Conservation (phyloP, 2,113 vertebrate genomes). For the Pycnonotus jocosus region DNA sequence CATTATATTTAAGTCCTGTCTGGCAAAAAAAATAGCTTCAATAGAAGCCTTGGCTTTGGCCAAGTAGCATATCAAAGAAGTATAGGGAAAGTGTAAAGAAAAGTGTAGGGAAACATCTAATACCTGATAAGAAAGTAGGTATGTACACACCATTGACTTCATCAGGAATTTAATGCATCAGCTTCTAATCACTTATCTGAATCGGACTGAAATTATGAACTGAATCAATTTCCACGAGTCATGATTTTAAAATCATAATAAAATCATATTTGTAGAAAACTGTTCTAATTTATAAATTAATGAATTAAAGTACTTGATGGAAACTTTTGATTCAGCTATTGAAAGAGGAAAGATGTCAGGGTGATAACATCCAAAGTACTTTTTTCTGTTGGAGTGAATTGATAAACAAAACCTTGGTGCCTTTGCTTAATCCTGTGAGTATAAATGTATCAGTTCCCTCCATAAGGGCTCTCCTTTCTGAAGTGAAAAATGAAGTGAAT, state of each 20-base stretch:
- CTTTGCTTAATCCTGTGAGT: background rate
- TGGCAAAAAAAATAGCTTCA: background rate
- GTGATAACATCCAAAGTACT: background rate
- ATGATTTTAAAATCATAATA: background rate
- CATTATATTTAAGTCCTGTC: background rate
- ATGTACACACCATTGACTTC: background rate
- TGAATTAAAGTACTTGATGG: no score
- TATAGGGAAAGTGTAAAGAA: background rate
- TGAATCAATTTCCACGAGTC: background rate
- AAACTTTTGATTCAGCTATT: background rate
- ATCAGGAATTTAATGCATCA: background rate
- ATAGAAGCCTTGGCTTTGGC: background rate
- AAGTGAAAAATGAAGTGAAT: background rate
- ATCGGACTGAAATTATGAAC: background rate
- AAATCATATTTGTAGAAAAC: background rate
- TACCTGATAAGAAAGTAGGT: background rate
- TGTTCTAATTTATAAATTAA: background rate
- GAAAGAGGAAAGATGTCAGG: background rate
- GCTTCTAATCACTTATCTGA: background rate
- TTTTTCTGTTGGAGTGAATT: background rate
- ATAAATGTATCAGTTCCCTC: background rate
- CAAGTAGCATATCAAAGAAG: background rate
- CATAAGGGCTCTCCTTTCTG: background rate
- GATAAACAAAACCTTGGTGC: background rate
- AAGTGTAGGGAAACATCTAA: background rate